Evolutionary conservation across 2,797 vertebrate genomes (phyloP).

Genomic region (Columba guinea): DNA sequence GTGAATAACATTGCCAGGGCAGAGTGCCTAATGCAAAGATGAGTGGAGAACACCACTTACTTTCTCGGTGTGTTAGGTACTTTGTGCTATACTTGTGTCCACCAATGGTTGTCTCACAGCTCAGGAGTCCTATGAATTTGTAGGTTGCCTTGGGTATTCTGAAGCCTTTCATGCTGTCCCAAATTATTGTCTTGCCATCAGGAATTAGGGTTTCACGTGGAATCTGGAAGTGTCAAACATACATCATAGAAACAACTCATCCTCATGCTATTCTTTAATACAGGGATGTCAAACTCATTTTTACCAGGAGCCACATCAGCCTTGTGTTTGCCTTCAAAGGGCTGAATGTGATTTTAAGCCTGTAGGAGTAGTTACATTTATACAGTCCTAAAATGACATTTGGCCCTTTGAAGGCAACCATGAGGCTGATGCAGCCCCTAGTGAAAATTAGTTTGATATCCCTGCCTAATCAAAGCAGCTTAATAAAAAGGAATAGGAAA

Average conservation of each 20-base stretch:
- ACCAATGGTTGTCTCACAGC: slow-evolving; percentile 80
- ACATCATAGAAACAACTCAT: slow-evolving; percentile 7
- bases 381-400: too few relatives aligned
- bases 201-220: slow-evolving; percentile 73
- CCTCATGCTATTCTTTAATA: neutral
- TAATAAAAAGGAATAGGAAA: neutral
- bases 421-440: too few relatives aligned
- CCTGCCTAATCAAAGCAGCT: neutral
- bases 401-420: too few relatives aligned
- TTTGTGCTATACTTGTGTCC: slow-evolving; percentile 76
- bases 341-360: too few relatives aligned
- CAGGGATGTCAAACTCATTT: too few relatives aligned
- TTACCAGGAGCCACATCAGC: too few relatives aligned
- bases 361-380: too few relatives aligned
- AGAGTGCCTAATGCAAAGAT: neutral
- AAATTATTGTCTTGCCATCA: slow-evolving; percentile 86
- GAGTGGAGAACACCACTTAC: slow-evolving; percentile 72
- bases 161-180: slow-evolving; percentile 91
- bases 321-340: too few relatives aligned
- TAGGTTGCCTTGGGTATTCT: slow-evolving; percentile 85
- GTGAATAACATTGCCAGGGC: neutral
- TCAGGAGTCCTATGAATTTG: slow-evolving; percentile 86
- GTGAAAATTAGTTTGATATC: too few relatives aligned
- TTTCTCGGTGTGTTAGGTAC: slow-evolving; percentile 85
- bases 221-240: slow-evolving; percentile 74